Conservation (phyloP, 2,113 vertebrate species). For the Nestor notabilis region DNA sequence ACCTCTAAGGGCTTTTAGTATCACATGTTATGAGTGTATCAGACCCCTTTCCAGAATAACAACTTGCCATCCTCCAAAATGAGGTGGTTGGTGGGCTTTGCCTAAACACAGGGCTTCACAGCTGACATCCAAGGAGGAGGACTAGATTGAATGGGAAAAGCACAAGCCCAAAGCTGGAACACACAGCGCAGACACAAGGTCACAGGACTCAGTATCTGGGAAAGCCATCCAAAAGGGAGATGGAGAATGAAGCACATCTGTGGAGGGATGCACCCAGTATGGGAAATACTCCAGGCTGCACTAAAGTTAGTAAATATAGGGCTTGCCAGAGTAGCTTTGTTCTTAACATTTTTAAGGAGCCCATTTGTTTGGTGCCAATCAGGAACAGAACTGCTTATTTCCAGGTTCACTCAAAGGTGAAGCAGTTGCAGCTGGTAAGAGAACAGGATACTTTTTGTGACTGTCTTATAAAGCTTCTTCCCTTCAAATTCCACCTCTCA, state of each 20-base stretch:
- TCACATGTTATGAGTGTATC: rapidly evolving
- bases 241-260: background rate
- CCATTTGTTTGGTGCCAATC: rapidly evolving
- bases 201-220: background rate
- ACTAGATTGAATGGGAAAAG: background rate
- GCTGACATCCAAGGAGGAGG: background rate
- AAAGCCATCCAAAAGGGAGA: background rate
- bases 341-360: background rate
- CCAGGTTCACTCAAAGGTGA: conserved; percentile 30
- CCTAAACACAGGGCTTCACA: background rate
- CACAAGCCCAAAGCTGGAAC: background rate
- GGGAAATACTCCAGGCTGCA: background rate
- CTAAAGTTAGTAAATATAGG: background rate
- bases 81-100: background rate
- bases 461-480: conserved; percentile 5
- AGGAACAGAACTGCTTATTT: background rate
- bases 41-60: background rate
- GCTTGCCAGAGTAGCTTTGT: background rate
- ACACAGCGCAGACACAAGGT: background rate
- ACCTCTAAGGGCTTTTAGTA: rapidly evolving
- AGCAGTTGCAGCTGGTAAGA: conserved; percentile 28
- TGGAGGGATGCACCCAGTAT: background rate
- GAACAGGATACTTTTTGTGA: conserved; percentile 46
- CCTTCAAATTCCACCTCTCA: conserved; percentile 13
- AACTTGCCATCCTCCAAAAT: background rate